Evolutionary conservation across 1,140 invertebrate species (phyloP).

Genomic region (Conopomorpha cramerella): DNA sequence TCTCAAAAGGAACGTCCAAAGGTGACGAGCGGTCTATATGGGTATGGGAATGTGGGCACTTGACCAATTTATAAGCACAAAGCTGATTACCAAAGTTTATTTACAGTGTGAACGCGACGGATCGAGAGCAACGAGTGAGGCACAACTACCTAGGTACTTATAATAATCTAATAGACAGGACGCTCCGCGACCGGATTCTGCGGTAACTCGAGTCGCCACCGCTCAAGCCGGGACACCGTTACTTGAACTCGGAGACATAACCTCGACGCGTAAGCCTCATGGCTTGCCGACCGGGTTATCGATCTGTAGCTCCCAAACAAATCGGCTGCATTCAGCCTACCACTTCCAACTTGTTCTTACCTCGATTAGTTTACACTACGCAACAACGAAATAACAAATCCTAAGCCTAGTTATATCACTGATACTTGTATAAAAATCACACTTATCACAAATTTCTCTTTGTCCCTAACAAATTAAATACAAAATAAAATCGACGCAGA

Average conservation of each 20-base stretch:
- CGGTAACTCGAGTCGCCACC: constrained; percentile 39
- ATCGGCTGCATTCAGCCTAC: constrained; percentile 5
- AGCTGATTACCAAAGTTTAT: constrained; percentile 47
- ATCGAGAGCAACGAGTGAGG: constrained; percentile 47
- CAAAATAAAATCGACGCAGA: constrained; percentile 45
- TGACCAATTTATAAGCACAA: constrained; percentile 43
- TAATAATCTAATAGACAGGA: constrained; percentile 44
- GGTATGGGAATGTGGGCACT: constrained; percentile 38
- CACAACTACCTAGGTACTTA: too few species aligned
- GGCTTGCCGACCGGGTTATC: constrained; percentile 55
- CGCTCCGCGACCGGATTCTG: constrained; percentile 42
- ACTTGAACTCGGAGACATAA: constrained; percentile 56
- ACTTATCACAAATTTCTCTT: constrained; percentile 56
- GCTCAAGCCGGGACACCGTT: constrained; percentile 40
- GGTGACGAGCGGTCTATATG: constrained; percentile 52
- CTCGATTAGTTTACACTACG: constrained; percentile 33
- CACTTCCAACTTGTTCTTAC: constrained; percentile 39
- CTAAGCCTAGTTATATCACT: constrained; percentile 56
- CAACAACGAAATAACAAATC: constrained; percentile 57
- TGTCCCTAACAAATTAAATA: constrained; percentile 52
- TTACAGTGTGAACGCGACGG: constrained; percentile 50
- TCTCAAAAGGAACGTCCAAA: constrained; percentile 51
- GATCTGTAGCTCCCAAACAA: constrained; percentile 54
- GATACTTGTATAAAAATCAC: constrained; percentile 55
- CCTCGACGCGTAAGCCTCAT: constrained; percentile 53